Conservation (phyloP, 2,797 vertebrate genomes). For the Sebastes trivittatus region DNA sequence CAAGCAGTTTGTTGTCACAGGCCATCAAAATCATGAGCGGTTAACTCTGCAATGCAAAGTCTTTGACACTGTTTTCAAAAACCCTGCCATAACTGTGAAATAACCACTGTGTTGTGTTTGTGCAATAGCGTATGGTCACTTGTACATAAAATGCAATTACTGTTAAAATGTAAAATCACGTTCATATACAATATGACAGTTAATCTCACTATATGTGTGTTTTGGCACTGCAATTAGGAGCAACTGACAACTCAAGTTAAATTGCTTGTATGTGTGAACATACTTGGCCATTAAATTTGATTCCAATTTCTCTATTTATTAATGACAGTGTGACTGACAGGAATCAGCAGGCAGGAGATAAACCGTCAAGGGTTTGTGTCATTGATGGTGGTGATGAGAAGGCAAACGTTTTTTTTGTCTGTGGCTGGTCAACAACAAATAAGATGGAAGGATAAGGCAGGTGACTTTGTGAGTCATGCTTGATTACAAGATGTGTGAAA, state of each 20-base stretch:
- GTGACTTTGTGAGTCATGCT: conserved; percentile 19
- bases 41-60: background rate
- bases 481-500: conserved; percentile 18
- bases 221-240: background rate
- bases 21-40: background rate
- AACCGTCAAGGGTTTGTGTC: background rate
- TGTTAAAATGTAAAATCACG: background rate
- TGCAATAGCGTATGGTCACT: background rate
- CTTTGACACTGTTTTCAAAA: background rate
- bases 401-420: background rate
- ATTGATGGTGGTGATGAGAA: conserved; percentile 1
- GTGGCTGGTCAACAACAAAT: conserved; percentile 12
- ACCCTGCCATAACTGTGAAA: background rate
- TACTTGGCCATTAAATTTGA: background rate
- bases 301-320: background rate
- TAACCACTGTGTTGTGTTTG: background rate
- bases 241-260: background rate
- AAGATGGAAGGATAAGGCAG: conserved; percentile 13
- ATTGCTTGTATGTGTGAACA: background rate
- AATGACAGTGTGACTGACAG: background rate
- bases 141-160: background rate
- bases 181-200: background rate
- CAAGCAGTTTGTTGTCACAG: conserved; percentile 1
- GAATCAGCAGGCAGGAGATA: background rate
- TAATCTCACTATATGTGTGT: background rate